phyloP scores from a whole-genome alignment of 2,113 vertebrate genomes.

The Petrocephalus microphthalmus region DNA sequence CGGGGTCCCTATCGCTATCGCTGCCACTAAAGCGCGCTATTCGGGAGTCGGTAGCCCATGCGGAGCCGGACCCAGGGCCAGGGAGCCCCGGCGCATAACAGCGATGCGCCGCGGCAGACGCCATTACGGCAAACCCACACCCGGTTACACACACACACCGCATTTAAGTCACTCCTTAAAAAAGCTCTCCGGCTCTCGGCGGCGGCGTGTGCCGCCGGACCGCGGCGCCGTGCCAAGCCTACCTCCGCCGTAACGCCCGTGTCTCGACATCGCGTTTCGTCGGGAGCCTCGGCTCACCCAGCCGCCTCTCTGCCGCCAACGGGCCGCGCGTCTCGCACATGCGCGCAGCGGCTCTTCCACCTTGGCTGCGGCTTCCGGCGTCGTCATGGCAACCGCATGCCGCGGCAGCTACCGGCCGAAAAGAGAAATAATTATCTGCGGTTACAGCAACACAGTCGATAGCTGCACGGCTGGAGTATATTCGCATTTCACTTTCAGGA shows the following conservation, averaged over 20 bases:
- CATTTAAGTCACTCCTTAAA: background rate
- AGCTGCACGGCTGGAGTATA: background rate
- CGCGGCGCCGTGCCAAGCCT: background rate
- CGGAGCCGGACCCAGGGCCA: background rate
- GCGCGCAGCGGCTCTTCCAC: background rate
- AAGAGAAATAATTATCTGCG: background rate
- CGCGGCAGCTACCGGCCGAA: background rate
- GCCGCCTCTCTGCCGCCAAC: background rate
- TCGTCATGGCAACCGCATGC: background rate
- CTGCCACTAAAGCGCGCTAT: background rate
- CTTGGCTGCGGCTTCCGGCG: background rate
- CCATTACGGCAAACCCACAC: background rate
- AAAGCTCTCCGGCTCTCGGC: background rate
- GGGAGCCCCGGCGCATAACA: background rate
- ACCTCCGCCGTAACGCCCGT: conserved; percentile 68
- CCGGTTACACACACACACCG: background rate
- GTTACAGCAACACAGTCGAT: background rate
- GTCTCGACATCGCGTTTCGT: conserved; percentile 59
- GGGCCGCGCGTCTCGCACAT: background rate
- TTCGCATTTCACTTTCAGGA: background rate
- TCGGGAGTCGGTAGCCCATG: background rate
- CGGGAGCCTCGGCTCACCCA: background rate
- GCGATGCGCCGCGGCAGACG: background rate
- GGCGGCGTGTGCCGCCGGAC: background rate
- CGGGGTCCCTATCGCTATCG: background rate